phyloP scores from a whole-genome alignment of 2,888 invertebrate genomes.

The Brenthis daphne region DNA sequence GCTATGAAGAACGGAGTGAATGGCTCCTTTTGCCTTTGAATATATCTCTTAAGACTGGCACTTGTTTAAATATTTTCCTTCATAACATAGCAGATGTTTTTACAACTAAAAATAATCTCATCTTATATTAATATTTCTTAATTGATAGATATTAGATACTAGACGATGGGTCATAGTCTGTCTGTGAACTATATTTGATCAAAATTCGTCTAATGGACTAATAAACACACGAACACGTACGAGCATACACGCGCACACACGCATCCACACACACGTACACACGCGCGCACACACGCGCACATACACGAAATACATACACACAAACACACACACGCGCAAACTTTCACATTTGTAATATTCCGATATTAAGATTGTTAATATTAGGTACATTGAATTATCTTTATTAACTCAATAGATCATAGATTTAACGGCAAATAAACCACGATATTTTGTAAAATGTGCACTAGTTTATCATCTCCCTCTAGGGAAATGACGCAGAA shows the following conservation, averaged over 20 bases:
- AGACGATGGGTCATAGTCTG: too few relatives aligned
- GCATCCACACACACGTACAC: too few relatives aligned
- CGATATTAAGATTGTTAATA: too few relatives aligned
- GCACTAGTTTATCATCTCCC: conserved; percentile 32
- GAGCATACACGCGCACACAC: too few relatives aligned
- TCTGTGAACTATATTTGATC: too few relatives aligned
- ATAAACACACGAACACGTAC: too few relatives aligned
- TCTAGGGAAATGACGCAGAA: conserved; percentile 37
- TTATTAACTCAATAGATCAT: conserved; percentile 1
- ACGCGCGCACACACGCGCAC: too few relatives aligned
- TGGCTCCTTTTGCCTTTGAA: conserved; percentile 18
- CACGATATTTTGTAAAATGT: conserved; percentile 25
- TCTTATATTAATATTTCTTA: neutral
- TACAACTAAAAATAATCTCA: neutral
- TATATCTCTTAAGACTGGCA: conserved; percentile 6
- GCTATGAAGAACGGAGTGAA: conserved; percentile 9
- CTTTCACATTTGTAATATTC: too few relatives aligned
- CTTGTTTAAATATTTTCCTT: conserved; percentile 14
- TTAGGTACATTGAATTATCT: neutral
- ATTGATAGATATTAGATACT: too few relatives aligned
- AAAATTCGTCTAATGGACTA: too few relatives aligned
- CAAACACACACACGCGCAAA: too few relatives aligned
- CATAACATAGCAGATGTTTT: neutral
- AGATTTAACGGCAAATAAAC: conserved; percentile 1
- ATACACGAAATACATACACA: too few relatives aligned